Evolutionary conservation across 1,140 invertebrate species (phyloP).

Genomic region (Aphaenogaster floridana): DNA sequence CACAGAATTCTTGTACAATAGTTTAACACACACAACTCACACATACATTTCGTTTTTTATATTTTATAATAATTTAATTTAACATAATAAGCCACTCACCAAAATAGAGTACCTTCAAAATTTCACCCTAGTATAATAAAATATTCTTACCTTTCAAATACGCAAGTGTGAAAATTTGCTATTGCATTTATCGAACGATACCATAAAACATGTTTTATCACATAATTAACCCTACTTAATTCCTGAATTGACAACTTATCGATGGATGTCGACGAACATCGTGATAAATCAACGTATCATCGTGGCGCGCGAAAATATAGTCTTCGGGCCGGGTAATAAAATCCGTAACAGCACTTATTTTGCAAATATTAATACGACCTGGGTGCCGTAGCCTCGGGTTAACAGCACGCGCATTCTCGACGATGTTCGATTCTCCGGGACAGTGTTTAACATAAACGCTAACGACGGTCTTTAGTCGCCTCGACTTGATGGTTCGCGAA

Average conservation of each 20-base stretch:
- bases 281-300: neutral
- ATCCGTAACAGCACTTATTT: neutral
- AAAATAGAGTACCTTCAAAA: neutral
- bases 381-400: neutral
- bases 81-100: neutral
- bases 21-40: neutral
- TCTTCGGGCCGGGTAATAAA: neutral
- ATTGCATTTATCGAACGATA: neutral
- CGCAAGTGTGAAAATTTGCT: neutral
- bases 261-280: neutral
- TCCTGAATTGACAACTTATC: neutral
- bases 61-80: neutral
- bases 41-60: neutral
- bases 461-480: conserved; percentile 14
- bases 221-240: neutral
- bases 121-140: neutral
- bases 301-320: neutral
- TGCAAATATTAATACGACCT: conserved; percentile 7
- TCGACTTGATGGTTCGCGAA: neutral
- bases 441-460: conserved; percentile 38
- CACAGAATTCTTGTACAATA: neutral
- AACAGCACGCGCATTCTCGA: neutral
- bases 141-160: neutral
- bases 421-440: neutral
- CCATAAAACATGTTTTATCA: neutral